Base-by-base conservation (phyloP, 1,140 invertebrate species). In the Lepidostoma basale region DNA sequence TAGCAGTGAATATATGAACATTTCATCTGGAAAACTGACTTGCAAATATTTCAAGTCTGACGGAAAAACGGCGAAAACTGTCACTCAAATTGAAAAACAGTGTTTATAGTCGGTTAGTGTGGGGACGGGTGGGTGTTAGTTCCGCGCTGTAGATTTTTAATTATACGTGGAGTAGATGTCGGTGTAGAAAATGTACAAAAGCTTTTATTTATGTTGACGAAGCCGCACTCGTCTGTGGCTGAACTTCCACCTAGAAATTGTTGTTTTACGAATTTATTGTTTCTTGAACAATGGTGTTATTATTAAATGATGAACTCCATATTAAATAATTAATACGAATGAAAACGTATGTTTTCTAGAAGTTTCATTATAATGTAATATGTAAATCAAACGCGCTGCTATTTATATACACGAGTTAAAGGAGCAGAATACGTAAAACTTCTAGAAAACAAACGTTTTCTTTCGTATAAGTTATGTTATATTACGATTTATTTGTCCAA, bases 141-240 rank as follows among this genome's bases (percentile, higher is more conserved):
- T 14, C 44, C 44, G 22, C 22, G 44, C 20, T 49, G 12, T 25
- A 49, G 12, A 40, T 10, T 4, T 40, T 40, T 40, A 40, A 40
- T 12, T n/a, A n/a, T n/a, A 40, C 10, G 36, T 40, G 36, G 36
- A n/a, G 8, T 23, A 49, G 20, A 10, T 23, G 45, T 45, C n/a
- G 22, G n/a, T 45, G 18, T 45, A 45, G 42, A 45, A 45, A 22
- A 25, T 22, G 45, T 49, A 49, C 45, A 49, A 49, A 25, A 23
- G 8, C 20, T 23, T 49, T 49, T 9, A 49, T 49, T 49, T 3
- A 49, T 3, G 20, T 4, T 9, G 20, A 49, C 9, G 22, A 49
- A n/a, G n/a, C n/a, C n/a, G n/a, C n/a, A n/a, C n/a, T n/a, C n/a
- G n/a, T n/a, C n/a, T n/a, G n/a, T n/a, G n/a, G n/a, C n/a, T 4